Evolutionary conservation across 1,140 invertebrate genomes (phyloP), one percentile per base, ranked within the genome.

Genomic region (Apis florea): DNA sequence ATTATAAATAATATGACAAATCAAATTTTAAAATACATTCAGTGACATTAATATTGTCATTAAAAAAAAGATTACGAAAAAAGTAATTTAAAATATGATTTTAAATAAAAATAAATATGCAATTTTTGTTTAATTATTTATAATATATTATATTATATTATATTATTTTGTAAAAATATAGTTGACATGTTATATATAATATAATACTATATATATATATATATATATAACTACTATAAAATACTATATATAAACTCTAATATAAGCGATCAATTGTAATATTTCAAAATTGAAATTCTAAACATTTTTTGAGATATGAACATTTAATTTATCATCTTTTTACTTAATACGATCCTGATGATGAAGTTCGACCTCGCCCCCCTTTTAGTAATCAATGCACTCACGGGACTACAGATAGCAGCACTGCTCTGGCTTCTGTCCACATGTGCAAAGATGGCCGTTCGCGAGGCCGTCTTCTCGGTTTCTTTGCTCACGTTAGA

Each of bases 381-480:
- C 88, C 80, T 85, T 89, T 85, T 74, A 82, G 66, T 84, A 88
- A 90, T 89, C 84, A 77, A 87, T 90, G 84, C 82, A 71, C 31
- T 61, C 15, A 71, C 51, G 47, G 47, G 51, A 78, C 79, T 21
- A 84, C 85, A 92, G 91, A 91, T 90, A 72, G 90, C 89, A 77
- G 73, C 88, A 87, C 85, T 71, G 83, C 69, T 83, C 68, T 73
- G 80, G 79, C 63, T 85, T 85, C 90, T 87, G 89, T 90, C 90
- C 91, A 91, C 90, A 91, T 90, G 89, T 90, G 84, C 90, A 91
- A 92, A 92, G 87, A 92, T 91, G 91, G 91, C 91, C 83, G 83
- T 87, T 82, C 69, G 78, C 82, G 83, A 90, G 87, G 84, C 84
- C 78, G 84, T 79, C 26, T 69, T 77, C 58, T 85, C 84, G 76